These are phyloP conservation scores for Eospalax fontanierii DNA, from an alignment of 2,797 vertebrate genomes.

Conservation along the genomic window DNA sequence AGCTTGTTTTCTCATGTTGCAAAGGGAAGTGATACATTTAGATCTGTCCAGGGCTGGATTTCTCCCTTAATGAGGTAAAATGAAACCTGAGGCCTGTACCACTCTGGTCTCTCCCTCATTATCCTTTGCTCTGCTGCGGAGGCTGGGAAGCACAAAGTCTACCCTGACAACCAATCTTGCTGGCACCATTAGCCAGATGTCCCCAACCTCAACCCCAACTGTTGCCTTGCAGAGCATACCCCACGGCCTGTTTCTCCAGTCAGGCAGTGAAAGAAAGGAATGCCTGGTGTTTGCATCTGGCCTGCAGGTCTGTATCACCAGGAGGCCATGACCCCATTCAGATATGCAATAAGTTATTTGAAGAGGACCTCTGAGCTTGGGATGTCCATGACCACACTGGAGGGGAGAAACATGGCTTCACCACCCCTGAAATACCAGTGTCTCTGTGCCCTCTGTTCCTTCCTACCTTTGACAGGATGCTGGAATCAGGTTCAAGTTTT, in stretches of 20 bases:
- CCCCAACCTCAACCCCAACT: not conserved
- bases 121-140: not conserved
- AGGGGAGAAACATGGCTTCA: not conserved
- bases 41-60: conserved; percentile 18
- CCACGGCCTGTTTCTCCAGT: not conserved
- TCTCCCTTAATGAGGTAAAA: conserved; percentile 18
- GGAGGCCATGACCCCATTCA: fast-evolving
- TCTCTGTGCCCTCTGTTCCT: no score
- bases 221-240: not conserved
- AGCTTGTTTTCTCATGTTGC: not conserved
- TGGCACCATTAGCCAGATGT: not conserved
- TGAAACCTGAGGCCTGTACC: not conserved
- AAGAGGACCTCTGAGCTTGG: not conserved
- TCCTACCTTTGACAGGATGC: not conserved
- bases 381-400: not conserved
- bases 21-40: not conserved
- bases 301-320: not conserved
- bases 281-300: not conserved
- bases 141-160: not conserved
- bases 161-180: not conserved
- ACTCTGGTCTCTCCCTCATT: fast-evolving
- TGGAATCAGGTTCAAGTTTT: not conserved
- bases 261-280: fast-evolving
- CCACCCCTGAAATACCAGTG: no score
- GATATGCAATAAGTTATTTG: not conserved